Conservation (phyloP, 2,797 vertebrate species). For the Lateolabrax maculatus region DNA sequence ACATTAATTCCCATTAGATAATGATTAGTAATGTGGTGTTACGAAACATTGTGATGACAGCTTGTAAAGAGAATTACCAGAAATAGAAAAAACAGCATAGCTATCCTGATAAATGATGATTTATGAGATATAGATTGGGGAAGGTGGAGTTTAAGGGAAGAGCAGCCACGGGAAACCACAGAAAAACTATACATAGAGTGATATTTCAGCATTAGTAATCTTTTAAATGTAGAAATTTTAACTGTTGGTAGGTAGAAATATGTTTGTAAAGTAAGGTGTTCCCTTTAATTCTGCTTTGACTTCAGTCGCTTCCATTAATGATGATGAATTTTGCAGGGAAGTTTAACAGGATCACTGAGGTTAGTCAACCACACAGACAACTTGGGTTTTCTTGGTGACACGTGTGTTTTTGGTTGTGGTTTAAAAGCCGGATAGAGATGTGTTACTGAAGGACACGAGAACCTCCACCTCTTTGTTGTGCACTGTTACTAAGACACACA, state of each 20-base stretch:
- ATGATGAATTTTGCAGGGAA: slow-evolving; percentile 23
- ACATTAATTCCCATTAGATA: neutral
- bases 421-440: slow-evolving; percentile 17
- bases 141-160: neutral
- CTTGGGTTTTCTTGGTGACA: slow-evolving; percentile 11
- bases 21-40: neutral
- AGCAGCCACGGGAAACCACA: neutral
- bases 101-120: slow-evolving; percentile 15
- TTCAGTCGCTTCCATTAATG: slow-evolving; percentile 38
- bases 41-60: slow-evolving; percentile 1
- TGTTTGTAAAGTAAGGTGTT: neutral
- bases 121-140: neutral
- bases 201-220: neutral
- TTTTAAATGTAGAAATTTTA: neutral
- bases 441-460: neutral
- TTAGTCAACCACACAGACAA: neutral
- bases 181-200: neutral
- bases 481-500: slow-evolving; percentile 22
- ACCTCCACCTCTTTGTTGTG: slow-evolving; percentile 15
- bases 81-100: slow-evolving; percentile 22
- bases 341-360: slow-evolving; percentile 17
- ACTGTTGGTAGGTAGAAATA: neutral
- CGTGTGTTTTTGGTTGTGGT: slow-evolving; percentile 8
- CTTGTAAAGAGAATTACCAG: neutral
- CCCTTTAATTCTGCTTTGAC: neutral